Base-by-base conservation (phyloP, 2,888 invertebrate species). In the Pheosia gnoma region DNA sequence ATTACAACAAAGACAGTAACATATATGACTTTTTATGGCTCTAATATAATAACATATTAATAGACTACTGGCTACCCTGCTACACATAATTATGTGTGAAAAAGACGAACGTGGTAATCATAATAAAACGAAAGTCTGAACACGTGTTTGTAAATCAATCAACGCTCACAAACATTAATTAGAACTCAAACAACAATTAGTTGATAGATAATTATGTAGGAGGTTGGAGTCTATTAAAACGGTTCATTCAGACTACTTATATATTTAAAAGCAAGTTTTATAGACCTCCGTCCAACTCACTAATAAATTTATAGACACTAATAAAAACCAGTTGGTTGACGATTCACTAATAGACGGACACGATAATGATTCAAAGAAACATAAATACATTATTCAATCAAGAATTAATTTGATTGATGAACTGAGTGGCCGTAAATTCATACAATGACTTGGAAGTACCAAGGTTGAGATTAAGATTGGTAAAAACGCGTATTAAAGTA, bases 181-280 rank as follows among this genome's bases (percentile, higher is more conserved):
- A 87, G 82, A 81, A 80, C 75, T 82, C 80, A 81, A 80, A 80
- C 78, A 81, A 75, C 82, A 85, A 89, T 89, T 88, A 88, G 85
- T 75, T 80, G 78, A 78, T 77, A 77, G 80, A 83, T 86, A 84
- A 84, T 85, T 80, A 84, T 82, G 72, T 84, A 78, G 80, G 83
- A 78, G 80, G 83, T 78, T 78, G 72, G 72, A 79, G 75, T 72
- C 77, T 75, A 82, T 83, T 79, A 82, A 82, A 81, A 70, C 72
- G 65, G 73, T 78, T 67, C 74, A 80, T 80, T 79, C 66, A 73
- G 78, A 68, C 72, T 68, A 76, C 67, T 62, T 76, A 77, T 80
- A 74, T 79, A 81, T 78, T 76, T 67, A 59, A 25, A 25, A 65
- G 69, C 68, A 13, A 64, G 72, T 74, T 71, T 72, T 70, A 73